Base-by-base conservation (phyloP, 2,888 invertebrate species). In the Caenorhabditis doughertyi region DNA sequence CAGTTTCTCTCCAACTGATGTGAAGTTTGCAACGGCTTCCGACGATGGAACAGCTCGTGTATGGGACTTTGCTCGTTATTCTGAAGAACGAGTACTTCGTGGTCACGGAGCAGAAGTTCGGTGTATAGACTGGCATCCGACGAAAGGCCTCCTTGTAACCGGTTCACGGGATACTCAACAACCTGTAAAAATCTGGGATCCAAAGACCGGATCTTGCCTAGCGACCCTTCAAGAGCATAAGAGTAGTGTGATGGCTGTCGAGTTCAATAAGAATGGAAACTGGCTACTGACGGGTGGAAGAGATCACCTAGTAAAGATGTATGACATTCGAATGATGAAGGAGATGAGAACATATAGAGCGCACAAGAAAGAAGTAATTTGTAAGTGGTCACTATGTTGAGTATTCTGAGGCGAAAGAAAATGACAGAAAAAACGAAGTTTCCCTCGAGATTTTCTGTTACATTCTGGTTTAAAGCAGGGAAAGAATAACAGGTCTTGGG, bases 111-210 rank as follows among this genome's bases (percentile, higher is more conserved):
- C 89, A 8, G 90, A 91, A 77, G 88, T 91, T 18, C 86, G 90
- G 18, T 88, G 98, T 93, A 97, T 98, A 7, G 98, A 98, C 92
- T 99, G 99, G 99, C 99, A 99, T 94, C 99, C 99, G 0, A 96
- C 96, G 90, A 99, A 98, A 93, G 95, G 96, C 80, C 94, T 99
- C 62, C 95, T 99, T 89, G 97, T 97, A 49, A 98, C 98, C 2
- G 99, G 99, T 18, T 98, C 98, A 92, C 98, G 99, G 93, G 99
- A 99, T 92, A 98, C 97, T 92, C 99, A 99, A 92, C 99, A 99
- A 92, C 99, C 99, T 3, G 96, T 99, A 47, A 99, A 99, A 93
- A 93, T 99, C 64, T 99, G 99, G 99, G 99, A 99, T 94, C 98
- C 99, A 3, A 97, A 97, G 92, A 95, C 95, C 72, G 98, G 98